Conservation (phyloP, 2,888 invertebrate genomes). For the Drosophila borealis region DNA sequence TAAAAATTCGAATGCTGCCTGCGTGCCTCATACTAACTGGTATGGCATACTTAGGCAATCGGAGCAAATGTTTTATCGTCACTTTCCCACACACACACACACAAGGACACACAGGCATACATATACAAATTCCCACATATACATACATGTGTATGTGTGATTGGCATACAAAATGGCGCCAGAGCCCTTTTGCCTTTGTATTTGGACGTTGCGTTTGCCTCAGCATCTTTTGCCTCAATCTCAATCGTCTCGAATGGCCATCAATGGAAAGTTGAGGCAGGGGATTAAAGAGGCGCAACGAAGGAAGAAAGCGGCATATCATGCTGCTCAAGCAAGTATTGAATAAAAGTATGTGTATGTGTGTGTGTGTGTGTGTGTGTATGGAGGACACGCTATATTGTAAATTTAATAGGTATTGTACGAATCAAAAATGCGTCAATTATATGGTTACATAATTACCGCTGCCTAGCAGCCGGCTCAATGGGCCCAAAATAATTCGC, state of each 20-base stretch:
- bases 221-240: constrained; percentile 46
- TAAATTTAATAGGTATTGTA: constrained; percentile 58
- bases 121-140: background rate
- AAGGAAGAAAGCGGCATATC: constrained; percentile 14
- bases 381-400: constrained; percentile 25
- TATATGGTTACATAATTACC: constrained; percentile 70
- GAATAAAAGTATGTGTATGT: constrained; percentile 22
- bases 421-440: constrained; percentile 61
- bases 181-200: constrained; percentile 49
- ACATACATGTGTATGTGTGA: constrained; percentile 30
- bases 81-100: constrained; percentile 64
- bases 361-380: background rate
- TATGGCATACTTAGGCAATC: constrained; percentile 76
- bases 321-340: constrained; percentile 32
- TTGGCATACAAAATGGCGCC: constrained; percentile 76
- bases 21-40: constrained; percentile 17
- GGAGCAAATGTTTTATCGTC: constrained; percentile 77
- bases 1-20: constrained; percentile 46
- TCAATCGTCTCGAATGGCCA: constrained; percentile 65
- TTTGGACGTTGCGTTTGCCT: constrained; percentile 39
- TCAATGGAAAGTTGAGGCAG: constrained; percentile 50
- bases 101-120: constrained; percentile 32
- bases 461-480: constrained; percentile 53
- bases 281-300: background rate
- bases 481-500: constrained; percentile 58